A percentile compares a stretch with the other conserved stretches of the same genome.
Conservation (phyloP, 2,113 vertebrate species). For the Corythornis cristatus region DNA sequence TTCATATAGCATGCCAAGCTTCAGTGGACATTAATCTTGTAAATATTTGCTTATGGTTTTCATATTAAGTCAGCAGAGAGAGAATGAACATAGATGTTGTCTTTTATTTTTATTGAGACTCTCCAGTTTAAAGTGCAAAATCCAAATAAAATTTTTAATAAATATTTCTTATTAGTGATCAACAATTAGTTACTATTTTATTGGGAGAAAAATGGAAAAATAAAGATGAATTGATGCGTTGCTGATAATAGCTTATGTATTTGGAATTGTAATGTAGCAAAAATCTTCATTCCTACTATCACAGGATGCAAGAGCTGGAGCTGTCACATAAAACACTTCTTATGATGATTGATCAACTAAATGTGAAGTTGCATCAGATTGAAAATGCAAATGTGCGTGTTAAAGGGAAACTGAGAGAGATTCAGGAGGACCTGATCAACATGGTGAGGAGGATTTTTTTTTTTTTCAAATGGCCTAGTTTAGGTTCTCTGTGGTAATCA, state of each 20-base stretch:
- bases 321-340: slow-evolving; percentile 70
- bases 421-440: slow-evolving; percentile 75
- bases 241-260: neutral
- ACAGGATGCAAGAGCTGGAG: slow-evolving; percentile 74
- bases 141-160: neutral
- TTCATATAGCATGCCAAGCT: fast-evolving
- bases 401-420: slow-evolving; percentile 72
- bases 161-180: neutral
- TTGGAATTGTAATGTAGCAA: neutral
- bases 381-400: slow-evolving; percentile 5
- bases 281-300: neutral
- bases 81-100: neutral
- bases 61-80: neutral
- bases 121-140: neutral
- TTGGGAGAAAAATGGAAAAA: neutral
- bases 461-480: neutral
- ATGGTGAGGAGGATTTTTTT: slow-evolving; percentile 33
- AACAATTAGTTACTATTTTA: neutral
- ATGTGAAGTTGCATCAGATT: neutral
- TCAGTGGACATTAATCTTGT: neutral
- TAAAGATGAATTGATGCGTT: neutral
- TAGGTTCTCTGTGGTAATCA: neutral
- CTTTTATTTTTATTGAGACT: neutral
- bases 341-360: slow-evolving; percentile 41
- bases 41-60: neutral